A percentile compares a stretch with the other conserved stretches of the same genome.
Conservation (phyloP, 2,888 invertebrate genomes). For the Cataglyphis cursor region DNA sequence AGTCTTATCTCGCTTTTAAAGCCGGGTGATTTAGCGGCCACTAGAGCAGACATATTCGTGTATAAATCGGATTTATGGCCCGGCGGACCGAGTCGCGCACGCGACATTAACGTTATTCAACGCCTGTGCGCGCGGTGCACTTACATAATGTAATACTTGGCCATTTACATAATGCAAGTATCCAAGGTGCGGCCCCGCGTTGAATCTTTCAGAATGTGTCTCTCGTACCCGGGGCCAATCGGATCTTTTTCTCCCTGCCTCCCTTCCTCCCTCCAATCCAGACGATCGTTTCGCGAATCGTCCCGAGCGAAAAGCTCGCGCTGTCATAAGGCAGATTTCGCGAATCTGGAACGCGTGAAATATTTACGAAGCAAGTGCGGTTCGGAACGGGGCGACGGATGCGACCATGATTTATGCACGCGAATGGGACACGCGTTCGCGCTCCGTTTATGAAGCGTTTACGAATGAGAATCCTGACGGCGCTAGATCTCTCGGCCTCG, state of each 20-base stretch:
- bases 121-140: conserved; percentile 41
- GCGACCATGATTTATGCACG: conserved; percentile 66
- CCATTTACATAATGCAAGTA: conserved; percentile 57
- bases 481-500: neutral
- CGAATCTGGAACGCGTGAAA: conserved; percentile 66
- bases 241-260: neutral
- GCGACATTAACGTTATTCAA: conserved; percentile 58
- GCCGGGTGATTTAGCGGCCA: conserved; percentile 50
- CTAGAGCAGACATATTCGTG: conserved; percentile 54
- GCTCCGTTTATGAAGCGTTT: conserved; percentile 47
- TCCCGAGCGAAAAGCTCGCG: conserved; percentile 34
- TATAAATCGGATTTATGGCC: conserved; percentile 50
- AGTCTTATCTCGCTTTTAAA: conserved; percentile 49
- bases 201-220: conserved; percentile 44
- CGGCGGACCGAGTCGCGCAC: conserved; percentile 14
- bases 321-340: conserved; percentile 48
- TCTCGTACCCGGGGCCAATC: conserved; percentile 41
- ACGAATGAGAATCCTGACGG: conserved; percentile 9
- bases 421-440: conserved; percentile 24
- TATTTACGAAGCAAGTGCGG: conserved; percentile 56
- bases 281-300: conserved; percentile 17
- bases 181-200: conserved; percentile 34
- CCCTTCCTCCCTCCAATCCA: neutral
- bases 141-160: conserved; percentile 56
- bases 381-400: neutral